Percentiles rank a stretch among this genome's conserved stretches.
Conservation (phyloP, 2,797 vertebrate species). For the Echiichthys vipera region DNA sequence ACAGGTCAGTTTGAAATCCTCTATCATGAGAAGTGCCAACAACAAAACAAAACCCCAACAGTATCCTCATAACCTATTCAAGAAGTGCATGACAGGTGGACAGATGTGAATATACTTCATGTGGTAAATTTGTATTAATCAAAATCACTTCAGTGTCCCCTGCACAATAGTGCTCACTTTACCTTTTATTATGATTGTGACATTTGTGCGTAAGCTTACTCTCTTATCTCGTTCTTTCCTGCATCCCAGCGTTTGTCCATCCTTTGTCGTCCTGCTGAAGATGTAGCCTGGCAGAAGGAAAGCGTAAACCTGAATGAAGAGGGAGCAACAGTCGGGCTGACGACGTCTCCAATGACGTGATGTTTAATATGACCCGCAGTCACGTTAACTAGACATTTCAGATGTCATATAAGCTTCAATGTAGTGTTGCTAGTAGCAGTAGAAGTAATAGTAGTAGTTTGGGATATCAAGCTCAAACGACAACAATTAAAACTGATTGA, state of each 20-base stretch:
- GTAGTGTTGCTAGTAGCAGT: neutral
- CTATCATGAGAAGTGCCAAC: too few relatives aligned
- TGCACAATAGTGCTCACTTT: too few relatives aligned
- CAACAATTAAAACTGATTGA: too few relatives aligned
- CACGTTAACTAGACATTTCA: neutral
- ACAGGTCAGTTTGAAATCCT: constrained; percentile 57
- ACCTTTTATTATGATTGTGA: too few relatives aligned
- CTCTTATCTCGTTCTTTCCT: neutral
- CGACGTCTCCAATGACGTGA: neutral
- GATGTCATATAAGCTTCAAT: neutral
- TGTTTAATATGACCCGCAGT: neutral
- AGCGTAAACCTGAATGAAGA: neutral
- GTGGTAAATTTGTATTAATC: too few relatives aligned
- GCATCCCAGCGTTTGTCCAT: constrained; percentile 17
- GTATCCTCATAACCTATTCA: too few relatives aligned
- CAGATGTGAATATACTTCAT: too few relatives aligned
- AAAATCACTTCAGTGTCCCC: too few relatives aligned
- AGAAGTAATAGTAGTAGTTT: too few relatives aligned
- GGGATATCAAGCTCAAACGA: neutral
- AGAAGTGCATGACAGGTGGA: too few relatives aligned
- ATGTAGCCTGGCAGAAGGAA: neutral
- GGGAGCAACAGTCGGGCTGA: neutral
- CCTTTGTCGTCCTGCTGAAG: constrained; percentile 16
- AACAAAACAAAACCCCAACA: too few relatives aligned
- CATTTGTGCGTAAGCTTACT: neutral